Base-by-base conservation (phyloP, 2,113 vertebrate genomes). In the Butorides virescens region DNA sequence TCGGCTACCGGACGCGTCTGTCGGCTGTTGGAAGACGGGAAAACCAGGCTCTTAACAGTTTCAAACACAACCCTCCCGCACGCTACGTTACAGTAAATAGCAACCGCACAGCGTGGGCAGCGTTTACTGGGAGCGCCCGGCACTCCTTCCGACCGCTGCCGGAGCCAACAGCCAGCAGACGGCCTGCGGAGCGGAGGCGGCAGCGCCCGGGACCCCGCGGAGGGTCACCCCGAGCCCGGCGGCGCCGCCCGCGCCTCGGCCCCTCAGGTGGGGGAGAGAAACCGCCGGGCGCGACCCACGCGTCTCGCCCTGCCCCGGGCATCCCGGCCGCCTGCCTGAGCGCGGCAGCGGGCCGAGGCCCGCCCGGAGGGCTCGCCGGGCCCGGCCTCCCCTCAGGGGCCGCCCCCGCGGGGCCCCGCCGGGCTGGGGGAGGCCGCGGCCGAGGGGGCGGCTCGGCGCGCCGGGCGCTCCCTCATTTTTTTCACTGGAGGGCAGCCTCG, bases 71-170 rank as follows among this genome's bases (percentile, higher is more conserved):
- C 58, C 15, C 49, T 15, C 4, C 2, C 5, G 17, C 32, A 5
- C 1, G 3, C n/a, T 3, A 2, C 5, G 27, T 53, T 10, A 6
- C 25, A 30, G 47, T 8, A 8, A 29, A 10, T 2, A 8, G 3
- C 19, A 19, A 36, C 26, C 6, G 6, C 1, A 23, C 8, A 10
- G 11, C 14, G 21, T 1, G 17, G 44, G 2, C 22, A 2, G n/a
- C 10, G 15, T 5, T 16, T 2, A 2, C 21, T 4, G 6, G 68
- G 7, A 8, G 44, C 21, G 17, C 30, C 30, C 47, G 19, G 17
- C 34, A 1, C 63, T 10, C 29, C 72, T 6, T 16, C 62, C 5
- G 3, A 9, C 25, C 8, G 26, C 68, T 8, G 42, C 27, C 10
- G 22, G 29, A 21, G 17, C 26, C 7, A 15, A 26, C 37, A 11